Conservation (phyloP, 1,140 invertebrate species). For the Metaphire vulgaris region DNA sequence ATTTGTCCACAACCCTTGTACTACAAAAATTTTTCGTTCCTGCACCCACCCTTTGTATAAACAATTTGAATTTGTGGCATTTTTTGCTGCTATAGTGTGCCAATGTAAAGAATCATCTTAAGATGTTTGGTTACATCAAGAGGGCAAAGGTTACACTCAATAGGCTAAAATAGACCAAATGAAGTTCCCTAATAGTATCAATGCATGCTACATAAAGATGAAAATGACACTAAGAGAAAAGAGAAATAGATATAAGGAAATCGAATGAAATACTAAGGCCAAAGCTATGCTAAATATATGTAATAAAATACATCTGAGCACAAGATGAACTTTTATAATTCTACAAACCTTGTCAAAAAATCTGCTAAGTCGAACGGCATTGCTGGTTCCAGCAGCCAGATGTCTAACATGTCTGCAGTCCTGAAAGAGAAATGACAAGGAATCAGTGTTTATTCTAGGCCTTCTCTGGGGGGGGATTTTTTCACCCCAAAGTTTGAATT, state of each 20-base stretch:
- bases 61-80: too few species aligned
- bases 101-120: too few species aligned
- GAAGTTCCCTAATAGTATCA: not conserved
- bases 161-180: not conserved
- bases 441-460: too few species aligned
- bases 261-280: too few species aligned
- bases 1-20: too few species aligned
- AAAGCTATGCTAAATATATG: not conserved
- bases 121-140: too few species aligned
- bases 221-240: not conserved
- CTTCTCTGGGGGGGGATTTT: too few species aligned
- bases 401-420: conserved; percentile 72
- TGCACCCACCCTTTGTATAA: too few species aligned
- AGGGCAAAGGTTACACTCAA: too few species aligned
- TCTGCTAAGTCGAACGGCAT: conserved; percentile 75
- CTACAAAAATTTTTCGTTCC: too few species aligned
- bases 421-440: conserved; percentile 44
- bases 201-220: not conserved
- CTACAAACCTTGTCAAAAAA: conserved; percentile 77
- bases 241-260: not conserved
- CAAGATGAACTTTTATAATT: not conserved
- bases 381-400: conserved; percentile 75
- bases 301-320: not conserved
- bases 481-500: not conserved
- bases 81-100: too few species aligned